These are phyloP conservation scores for Apaloderma vittatum DNA, from an alignment of 2,113 vertebrate genomes.

Conservation along the genomic window DNA sequence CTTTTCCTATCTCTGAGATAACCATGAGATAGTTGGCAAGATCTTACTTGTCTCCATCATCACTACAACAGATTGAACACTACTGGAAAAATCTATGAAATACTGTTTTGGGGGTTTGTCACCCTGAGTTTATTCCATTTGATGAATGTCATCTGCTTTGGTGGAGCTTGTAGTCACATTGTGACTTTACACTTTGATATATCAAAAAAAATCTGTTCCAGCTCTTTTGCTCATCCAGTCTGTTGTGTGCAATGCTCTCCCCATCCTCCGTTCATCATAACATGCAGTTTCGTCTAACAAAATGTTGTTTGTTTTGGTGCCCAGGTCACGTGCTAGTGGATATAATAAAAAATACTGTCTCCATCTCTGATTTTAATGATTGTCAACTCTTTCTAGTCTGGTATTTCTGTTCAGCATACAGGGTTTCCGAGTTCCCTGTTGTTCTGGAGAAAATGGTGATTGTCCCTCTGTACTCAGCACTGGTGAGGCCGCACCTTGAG, in stretches of 20 bases:
- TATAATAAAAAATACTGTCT: background rate
- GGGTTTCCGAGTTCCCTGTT: background rate
- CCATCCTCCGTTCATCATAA: background rate
- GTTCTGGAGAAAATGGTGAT: background rate
- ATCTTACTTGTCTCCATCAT: background rate
- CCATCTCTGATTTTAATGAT: background rate
- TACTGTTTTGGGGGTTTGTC: background rate
- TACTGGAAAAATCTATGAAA: background rate
- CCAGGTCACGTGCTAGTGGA: rapidly evolving
- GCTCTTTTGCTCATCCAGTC: background rate
- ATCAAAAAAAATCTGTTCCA: background rate
- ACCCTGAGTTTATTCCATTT: background rate
- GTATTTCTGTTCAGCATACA: background rate
- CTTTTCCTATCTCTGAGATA: background rate
- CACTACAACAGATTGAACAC: background rate
- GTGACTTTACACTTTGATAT: background rate
- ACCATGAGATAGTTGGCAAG: background rate
- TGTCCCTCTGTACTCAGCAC: no score
- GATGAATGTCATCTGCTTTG: background rate
- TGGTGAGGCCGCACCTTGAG: no score
- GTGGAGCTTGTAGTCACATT: background rate
- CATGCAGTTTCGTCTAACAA: background rate
- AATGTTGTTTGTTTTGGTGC: background rate
- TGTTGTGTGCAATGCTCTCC: background rate
- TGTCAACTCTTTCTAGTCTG: background rate